Evolutionary conservation across 2,113 vertebrate genomes (phyloP).

Genomic region (Perognathus longimembris): DNA sequence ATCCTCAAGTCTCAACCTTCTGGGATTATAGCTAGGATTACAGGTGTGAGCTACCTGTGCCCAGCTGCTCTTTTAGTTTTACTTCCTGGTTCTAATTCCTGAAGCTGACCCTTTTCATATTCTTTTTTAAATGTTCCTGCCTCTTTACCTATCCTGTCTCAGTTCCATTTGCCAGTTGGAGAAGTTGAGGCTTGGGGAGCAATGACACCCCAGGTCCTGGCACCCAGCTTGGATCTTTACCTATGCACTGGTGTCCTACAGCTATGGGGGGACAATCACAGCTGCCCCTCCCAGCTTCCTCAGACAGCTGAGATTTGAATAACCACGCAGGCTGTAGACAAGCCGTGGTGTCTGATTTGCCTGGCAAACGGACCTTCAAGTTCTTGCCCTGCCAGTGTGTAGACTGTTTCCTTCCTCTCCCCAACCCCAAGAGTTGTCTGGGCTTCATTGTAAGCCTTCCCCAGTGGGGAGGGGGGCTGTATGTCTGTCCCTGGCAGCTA

Average conservation of each 20-base stretch:
- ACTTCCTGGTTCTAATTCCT: no score
- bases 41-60: no score
- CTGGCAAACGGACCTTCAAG: slow-evolving; percentile 75
- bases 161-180: not conserved
- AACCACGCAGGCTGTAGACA: slow-evolving; percentile 64
- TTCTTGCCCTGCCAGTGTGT: not conserved
- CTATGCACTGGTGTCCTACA: not conserved
- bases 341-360: slow-evolving; percentile 73
- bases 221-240: not conserved
- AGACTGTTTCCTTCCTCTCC: not conserved
- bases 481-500: not conserved
- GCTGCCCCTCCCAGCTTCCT: not conserved
- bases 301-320: slow-evolving; percentile 81
- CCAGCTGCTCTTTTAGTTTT: no score
- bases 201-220: no score
- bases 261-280: slow-evolving; percentile 49
- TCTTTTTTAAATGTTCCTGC: no score
- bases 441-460: not conserved
- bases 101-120: no score
- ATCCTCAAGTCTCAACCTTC: no score
- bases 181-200: not conserved
- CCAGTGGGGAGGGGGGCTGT: not conserved
- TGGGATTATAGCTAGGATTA: no score
- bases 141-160: not conserved
- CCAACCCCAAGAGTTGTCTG: not conserved